phyloP scores from a whole-genome alignment of 2,888 invertebrate species.

The Neelides folsomi region DNA sequence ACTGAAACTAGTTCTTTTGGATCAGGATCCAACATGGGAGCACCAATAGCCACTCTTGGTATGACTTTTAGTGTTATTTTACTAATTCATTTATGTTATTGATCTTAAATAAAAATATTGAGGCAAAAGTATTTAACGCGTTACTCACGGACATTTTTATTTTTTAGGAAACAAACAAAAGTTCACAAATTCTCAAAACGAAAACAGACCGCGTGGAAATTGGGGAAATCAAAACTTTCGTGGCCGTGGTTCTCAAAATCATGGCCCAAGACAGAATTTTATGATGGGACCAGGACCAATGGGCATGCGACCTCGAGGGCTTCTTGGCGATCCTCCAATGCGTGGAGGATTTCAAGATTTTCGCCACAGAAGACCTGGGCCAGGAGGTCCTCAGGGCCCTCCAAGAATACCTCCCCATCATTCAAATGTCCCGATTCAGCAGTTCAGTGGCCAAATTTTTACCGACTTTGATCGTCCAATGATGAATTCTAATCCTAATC shows the following conservation, averaged over 20 bases:
- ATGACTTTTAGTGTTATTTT: too few relatives aligned
- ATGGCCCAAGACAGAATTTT: background rate
- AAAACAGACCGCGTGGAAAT: background rate
- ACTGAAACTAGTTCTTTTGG: constrained; percentile 13
- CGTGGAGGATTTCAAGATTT: background rate
- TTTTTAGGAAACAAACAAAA: too few relatives aligned
- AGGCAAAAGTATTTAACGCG: too few relatives aligned
- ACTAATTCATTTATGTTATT: too few relatives aligned
- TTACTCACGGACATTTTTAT: too few relatives aligned
- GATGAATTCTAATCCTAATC: background rate
- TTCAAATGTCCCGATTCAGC: background rate
- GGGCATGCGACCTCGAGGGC: background rate
- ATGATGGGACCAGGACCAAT: background rate
- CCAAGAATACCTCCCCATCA: background rate
- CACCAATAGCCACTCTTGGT: constrained; percentile 28
- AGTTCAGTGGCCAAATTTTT: background rate
- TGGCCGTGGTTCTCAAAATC: background rate
- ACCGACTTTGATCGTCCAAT: constrained; percentile 1
- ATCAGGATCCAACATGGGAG: background rate
- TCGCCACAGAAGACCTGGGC: background rate
- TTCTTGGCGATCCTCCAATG: background rate
- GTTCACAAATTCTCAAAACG: background rate
- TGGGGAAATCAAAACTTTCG: constrained; percentile 4
- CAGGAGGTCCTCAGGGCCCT: background rate
- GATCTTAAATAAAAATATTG: too few relatives aligned